Evolutionary conservation across 2,888 invertebrate genomes (phyloP).

Genomic region (Sphecodes monilicornis): DNA sequence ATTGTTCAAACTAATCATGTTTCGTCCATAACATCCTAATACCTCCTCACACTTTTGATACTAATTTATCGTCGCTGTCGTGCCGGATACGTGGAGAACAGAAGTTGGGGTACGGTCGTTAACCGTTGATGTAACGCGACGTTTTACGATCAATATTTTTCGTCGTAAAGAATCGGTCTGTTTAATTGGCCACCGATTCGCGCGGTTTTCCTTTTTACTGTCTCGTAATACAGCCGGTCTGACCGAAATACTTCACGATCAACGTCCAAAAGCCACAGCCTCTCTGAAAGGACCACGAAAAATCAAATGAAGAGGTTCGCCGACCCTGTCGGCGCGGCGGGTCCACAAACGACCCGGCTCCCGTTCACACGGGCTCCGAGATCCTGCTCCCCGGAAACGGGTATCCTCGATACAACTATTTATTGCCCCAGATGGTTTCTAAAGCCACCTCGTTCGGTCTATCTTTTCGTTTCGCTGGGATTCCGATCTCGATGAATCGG

Average conservation of each 20-base stretch:
- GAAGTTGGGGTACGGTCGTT: slow-evolving; percentile 53
- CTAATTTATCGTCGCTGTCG: neutral
- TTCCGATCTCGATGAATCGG: neutral
- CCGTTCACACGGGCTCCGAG: neutral
- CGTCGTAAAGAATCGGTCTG: slow-evolving; percentile 52
- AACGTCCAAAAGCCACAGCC: neutral
- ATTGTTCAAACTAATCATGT: neutral
- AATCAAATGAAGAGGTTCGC: slow-evolving; percentile 19
- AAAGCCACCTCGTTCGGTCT: slow-evolving; percentile 6
- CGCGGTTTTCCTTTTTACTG: slow-evolving; percentile 64
- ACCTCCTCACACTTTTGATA: neutral
- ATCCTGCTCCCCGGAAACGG: slow-evolving; percentile 16
- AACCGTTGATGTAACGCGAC: slow-evolving; percentile 60
- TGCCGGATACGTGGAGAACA: slow-evolving; percentile 20
- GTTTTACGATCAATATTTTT: slow-evolving; percentile 67
- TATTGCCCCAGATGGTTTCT: slow-evolving; percentile 27
- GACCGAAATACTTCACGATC: neutral
- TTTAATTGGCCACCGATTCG: slow-evolving; percentile 61
- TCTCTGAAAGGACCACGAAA: neutral
- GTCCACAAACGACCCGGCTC: neutral
- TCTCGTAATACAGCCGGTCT: slow-evolving; percentile 22
- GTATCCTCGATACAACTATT: slow-evolving; percentile 20
- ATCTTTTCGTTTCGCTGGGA: neutral
- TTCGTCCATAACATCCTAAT: neutral
- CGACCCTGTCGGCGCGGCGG: slow-evolving; percentile 9